These are phyloP conservation scores for Epinephelus cyanopodus DNA, from an alignment of 2,113 vertebrate species.

Conservation along the genomic window DNA sequence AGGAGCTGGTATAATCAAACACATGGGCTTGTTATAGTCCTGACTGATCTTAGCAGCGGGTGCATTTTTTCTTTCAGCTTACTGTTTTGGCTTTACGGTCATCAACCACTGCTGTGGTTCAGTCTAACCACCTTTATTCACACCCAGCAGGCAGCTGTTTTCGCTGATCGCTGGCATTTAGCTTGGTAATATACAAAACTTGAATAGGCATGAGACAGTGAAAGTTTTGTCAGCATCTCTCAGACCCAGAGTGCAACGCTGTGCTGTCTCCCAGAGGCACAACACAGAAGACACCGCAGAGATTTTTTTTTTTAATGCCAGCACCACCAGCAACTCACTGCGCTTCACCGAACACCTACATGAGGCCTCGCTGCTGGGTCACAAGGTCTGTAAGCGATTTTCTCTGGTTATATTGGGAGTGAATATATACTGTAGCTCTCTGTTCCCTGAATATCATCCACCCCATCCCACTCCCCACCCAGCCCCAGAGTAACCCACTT, in stretches of 20 bases:
- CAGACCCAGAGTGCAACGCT: neutral
- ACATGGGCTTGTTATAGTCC: neutral
- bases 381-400: slow-evolving; percentile 22
- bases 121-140: neutral
- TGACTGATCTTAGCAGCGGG: neutral
- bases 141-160: neutral
- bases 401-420: slow-evolving; percentile 20
- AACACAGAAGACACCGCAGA: neutral
- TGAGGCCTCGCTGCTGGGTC: slow-evolving; percentile 23
- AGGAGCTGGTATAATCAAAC: no score
- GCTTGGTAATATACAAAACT: neutral
- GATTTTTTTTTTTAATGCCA: neutral
- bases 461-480: slow-evolving; percentile 6
- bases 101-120: neutral
- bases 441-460: slow-evolving; percentile 3
- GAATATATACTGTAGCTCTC: neutral
- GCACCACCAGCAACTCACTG: neutral
- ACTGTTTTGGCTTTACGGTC: neutral
- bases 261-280: neutral
- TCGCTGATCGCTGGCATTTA: neutral
- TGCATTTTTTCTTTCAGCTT: neutral
- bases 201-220: neutral
- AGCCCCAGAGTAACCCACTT: slow-evolving; percentile 36
- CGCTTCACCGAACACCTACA: slow-evolving; percentile 21
- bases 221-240: neutral